Evolutionary conservation across 2,113 vertebrate genomes (phyloP).

Genomic region (Alexandromys fortis): DNA sequence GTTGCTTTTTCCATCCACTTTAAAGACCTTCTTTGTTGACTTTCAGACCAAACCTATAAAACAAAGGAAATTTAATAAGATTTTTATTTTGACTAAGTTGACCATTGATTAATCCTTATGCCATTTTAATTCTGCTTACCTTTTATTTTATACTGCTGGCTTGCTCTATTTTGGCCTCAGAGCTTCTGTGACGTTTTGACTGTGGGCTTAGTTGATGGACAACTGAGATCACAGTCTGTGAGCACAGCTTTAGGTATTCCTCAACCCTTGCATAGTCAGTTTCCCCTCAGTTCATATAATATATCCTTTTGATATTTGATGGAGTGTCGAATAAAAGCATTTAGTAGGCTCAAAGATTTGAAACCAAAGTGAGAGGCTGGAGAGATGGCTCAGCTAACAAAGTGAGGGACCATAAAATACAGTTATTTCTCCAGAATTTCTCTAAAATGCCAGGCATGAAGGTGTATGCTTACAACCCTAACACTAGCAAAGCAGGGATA

Average conservation of each 20-base stretch:
- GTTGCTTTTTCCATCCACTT: not conserved
- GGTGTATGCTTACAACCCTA: not conserved
- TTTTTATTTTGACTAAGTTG: not conserved
- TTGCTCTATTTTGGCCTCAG: not conserved
- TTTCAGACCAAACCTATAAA: not conserved
- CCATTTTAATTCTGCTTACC: not conserved
- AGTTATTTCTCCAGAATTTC: not conserved
- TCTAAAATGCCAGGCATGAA: not conserved
- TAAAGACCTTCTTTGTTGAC: not conserved
- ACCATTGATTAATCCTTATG: not conserved
- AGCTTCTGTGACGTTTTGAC: not conserved
- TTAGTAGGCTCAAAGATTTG: not conserved
- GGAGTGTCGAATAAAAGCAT: not conserved
- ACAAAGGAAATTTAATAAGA: not conserved
- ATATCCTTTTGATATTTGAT: not conserved
- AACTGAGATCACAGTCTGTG: not conserved
- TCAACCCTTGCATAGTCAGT: not conserved
- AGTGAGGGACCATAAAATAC: no score
- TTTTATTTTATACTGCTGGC: not conserved
- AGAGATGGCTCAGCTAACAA: not conserved
- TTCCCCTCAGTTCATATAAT: not conserved
- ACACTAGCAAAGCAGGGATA: no score
- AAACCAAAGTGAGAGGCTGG: not conserved
- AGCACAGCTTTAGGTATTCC: not conserved
- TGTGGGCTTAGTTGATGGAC: not conserved